These are phyloP conservation scores for Eilema depressum DNA, from an alignment of 2,888 invertebrate species.

Conservation along the genomic window DNA sequence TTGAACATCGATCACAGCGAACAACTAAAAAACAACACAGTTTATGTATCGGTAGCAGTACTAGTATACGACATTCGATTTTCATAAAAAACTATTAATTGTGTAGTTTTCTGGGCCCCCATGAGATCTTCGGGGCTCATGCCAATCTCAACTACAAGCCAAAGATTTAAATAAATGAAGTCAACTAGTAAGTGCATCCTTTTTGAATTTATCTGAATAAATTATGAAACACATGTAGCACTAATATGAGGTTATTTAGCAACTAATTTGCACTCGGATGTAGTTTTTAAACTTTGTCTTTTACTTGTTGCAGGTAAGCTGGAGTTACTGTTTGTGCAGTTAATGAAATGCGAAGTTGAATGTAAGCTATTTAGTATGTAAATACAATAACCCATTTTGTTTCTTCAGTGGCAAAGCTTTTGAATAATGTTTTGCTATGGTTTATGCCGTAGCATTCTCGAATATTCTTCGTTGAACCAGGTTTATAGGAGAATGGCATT, in stretches of 20 bases:
- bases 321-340: slow-evolving; percentile 37
- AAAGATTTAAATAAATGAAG: background rate
- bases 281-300: slow-evolving; percentile 44
- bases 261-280: slow-evolving; percentile 20
- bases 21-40: too few relatives aligned
- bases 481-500: background rate
- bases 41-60: too few relatives aligned
- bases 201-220: background rate
- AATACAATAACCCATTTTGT: slow-evolving; percentile 21
- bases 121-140: too few relatives aligned
- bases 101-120: too few relatives aligned
- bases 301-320: slow-evolving; percentile 60
- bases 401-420: background rate
- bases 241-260: slow-evolving; percentile 12
- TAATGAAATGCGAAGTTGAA: slow-evolving; percentile 43
- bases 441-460: background rate
- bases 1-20: too few relatives aligned
- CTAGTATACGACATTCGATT: too few relatives aligned
- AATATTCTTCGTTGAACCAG: background rate
- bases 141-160: too few relatives aligned
- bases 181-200: too few relatives aligned
- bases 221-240: background rate
- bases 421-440: background rate
- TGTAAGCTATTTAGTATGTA: slow-evolving; percentile 29
- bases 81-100: background rate